Evolutionary conservation across 2,797 vertebrate species (phyloP).

Genomic region (Xenentodon cancila): DNA sequence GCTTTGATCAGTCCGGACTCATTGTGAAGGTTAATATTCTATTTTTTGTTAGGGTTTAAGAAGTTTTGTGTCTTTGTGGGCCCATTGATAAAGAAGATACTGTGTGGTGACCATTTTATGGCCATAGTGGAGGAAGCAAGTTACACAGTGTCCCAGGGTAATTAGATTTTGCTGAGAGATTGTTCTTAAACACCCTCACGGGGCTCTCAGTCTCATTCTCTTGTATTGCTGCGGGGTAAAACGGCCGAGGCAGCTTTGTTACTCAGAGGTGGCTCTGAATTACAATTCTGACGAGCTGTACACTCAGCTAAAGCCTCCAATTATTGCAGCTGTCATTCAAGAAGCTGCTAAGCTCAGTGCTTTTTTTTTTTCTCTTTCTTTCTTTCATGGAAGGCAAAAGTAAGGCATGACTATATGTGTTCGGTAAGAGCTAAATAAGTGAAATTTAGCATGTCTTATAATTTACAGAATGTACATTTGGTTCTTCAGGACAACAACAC

Average conservation of each 20-base stretch:
- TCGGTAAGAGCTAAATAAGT: too few relatives aligned
- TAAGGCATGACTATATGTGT: conserved; percentile 60
- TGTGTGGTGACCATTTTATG: conserved; percentile 38
- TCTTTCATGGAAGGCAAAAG: conserved; percentile 79
- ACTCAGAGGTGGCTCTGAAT: conserved; percentile 29
- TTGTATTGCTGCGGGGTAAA: conserved; percentile 37
- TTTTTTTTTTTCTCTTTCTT: conserved; percentile 9
- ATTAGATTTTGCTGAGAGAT: conserved; percentile 57
- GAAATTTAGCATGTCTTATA: conserved; percentile 27
- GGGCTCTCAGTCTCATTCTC: conserved; percentile 37
- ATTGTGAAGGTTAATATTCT: conserved; percentile 16
- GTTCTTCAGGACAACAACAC: conserved; percentile 72
- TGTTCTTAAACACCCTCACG: conserved; percentile 43
- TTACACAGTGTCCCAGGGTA: conserved; percentile 18
- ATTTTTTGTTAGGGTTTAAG: conserved; percentile 12
- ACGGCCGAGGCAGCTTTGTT: conserved; percentile 34
- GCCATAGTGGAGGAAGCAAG: conserved; percentile 18
- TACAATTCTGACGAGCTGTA: conserved; percentile 50
- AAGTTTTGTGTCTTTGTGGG: conserved; percentile 33
- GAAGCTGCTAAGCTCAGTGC: not conserved
- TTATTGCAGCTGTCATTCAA: conserved; percentile 30
- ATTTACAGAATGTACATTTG: conserved; percentile 11
- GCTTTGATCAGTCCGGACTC: conserved; percentile 30
- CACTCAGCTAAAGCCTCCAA: conserved; percentile 16
- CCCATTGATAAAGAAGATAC: conserved; percentile 27